These are phyloP conservation scores for Drosophila pallidifrons DNA, from an alignment of 1,140 invertebrate species.

Conservation along the genomic window DNA sequence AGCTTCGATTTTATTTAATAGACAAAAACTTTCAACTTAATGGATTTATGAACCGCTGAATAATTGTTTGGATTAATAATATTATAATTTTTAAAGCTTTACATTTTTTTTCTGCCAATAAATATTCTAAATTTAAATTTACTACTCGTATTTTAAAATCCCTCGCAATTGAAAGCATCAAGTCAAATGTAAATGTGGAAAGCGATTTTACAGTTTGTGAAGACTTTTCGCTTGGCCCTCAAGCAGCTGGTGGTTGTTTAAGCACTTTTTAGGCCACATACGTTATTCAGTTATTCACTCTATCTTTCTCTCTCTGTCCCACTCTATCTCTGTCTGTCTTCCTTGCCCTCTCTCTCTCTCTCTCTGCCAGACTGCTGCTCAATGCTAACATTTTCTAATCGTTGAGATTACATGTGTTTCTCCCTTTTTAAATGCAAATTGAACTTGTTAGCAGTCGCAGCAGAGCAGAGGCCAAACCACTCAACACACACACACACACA, in stretches of 20 bases:
- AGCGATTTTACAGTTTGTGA: neutral
- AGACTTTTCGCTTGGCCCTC: constrained; percentile 31
- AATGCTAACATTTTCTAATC: constrained; percentile 78
- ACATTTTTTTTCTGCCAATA: too few relatives aligned
- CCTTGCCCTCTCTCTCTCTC: neutral
- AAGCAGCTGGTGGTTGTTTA: constrained; percentile 23
- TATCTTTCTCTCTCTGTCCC: neutral
- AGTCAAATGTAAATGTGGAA: too few relatives aligned
- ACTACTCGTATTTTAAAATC: too few relatives aligned
- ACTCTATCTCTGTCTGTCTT: constrained; percentile 14
- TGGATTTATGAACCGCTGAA: too few relatives aligned
- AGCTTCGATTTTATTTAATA: too few relatives aligned
- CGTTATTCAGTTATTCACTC: constrained; percentile 49
- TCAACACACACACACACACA: constrained; percentile 40
- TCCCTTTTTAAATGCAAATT: constrained; percentile 81
- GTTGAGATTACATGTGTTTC: constrained; percentile 80
- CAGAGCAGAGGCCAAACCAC: constrained; percentile 61
- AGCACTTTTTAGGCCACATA: constrained; percentile 33
- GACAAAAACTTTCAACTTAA: too few relatives aligned
- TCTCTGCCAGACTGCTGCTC: constrained; percentile 13
- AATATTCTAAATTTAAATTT: too few relatives aligned
- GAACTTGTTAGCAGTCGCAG: constrained; percentile 75
- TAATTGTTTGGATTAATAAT: too few relatives aligned
- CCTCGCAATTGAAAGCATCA: too few relatives aligned
- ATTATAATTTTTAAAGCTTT: too few relatives aligned